A percentile compares a stretch with the other conserved stretches of the same genome.
Conservation (phyloP, 2,113 vertebrate species). For the Ameiurus melas region DNA sequence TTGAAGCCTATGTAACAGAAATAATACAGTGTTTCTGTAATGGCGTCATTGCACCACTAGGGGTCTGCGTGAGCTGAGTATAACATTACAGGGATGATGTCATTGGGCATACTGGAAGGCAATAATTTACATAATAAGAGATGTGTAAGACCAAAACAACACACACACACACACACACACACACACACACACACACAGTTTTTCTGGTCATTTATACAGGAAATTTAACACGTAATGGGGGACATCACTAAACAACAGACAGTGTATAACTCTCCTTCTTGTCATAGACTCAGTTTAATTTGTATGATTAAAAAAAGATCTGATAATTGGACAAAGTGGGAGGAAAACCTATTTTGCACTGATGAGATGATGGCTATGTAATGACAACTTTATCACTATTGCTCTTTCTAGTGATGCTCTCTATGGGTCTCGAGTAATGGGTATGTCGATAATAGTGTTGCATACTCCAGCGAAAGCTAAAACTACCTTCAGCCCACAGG, state of each 20-base stretch:
- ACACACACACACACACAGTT: background rate
- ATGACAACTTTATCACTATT: conserved; percentile 25
- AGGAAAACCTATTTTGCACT: background rate
- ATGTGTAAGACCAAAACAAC: conserved; percentile 33
- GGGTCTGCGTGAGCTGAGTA: conserved; percentile 54
- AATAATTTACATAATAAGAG: conserved; percentile 41
- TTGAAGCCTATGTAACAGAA: background rate
- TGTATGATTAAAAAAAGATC: background rate
- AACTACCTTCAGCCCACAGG: conserved; percentile 40
- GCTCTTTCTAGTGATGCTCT: conserved; percentile 22
- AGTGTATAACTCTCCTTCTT: background rate
- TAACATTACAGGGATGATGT: conserved; percentile 47
- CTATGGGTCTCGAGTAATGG: conserved; percentile 17
- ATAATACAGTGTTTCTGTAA: conserved; percentile 21
- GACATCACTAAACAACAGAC: background rate
- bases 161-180: conserved; percentile 1
- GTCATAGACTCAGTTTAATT: background rate
- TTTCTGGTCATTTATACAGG: background rate
- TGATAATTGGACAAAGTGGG: background rate
- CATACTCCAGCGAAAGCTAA: conserved; percentile 24
- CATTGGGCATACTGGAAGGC: conserved; percentile 44
- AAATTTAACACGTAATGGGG: background rate
- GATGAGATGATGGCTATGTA: conserved; percentile 12
- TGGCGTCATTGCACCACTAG: conserved; percentile 46
- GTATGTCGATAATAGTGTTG: conserved; percentile 47